These are phyloP conservation scores for Eupithecia vulgata DNA, from an alignment of 2,888 invertebrate genomes.

Conservation along the genomic window DNA sequence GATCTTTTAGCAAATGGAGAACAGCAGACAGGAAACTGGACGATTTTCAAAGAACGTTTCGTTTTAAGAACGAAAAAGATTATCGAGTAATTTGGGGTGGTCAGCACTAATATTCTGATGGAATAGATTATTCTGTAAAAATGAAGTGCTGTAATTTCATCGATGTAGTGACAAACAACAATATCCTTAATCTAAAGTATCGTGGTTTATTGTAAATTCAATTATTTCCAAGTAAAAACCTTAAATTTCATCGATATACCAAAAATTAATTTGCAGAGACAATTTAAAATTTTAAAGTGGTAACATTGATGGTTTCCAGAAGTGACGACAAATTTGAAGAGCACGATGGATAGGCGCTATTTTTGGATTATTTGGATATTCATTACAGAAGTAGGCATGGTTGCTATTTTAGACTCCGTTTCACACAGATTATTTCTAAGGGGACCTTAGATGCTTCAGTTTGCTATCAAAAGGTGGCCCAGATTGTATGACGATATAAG, in stretches of 20 bases:
- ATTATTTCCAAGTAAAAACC: background rate
- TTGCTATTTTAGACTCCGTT: slow-evolving; percentile 74
- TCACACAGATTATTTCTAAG: slow-evolving; percentile 39
- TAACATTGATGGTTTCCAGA: slow-evolving; percentile 51
- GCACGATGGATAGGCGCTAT: slow-evolving; percentile 70
- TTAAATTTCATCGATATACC: background rate
- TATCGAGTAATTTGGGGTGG: slow-evolving; percentile 15
- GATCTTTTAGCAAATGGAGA: slow-evolving; percentile 78
- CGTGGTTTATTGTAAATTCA: background rate
- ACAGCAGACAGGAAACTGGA: slow-evolving; percentile 83
- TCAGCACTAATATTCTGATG: background rate
- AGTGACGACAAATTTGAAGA: slow-evolving; percentile 60
- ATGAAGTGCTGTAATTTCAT: background rate
- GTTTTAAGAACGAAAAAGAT: slow-evolving; percentile 29
- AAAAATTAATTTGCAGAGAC: background rate
- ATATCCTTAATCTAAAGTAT: background rate
- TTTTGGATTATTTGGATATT: slow-evolving; percentile 76
- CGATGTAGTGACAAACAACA: background rate
- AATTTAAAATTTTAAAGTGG: background rate
- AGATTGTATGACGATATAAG: background rate
- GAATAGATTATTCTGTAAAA: background rate
- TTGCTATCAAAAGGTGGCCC: background rate
- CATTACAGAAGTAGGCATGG: slow-evolving; percentile 66
- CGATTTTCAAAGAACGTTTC: slow-evolving; percentile 77
- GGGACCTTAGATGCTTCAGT: background rate